A percentile compares a stretch with the other conserved stretches of the same genome.
Conservation (phyloP, 2,888 invertebrate species). For the Diloba caeruleocephala region DNA sequence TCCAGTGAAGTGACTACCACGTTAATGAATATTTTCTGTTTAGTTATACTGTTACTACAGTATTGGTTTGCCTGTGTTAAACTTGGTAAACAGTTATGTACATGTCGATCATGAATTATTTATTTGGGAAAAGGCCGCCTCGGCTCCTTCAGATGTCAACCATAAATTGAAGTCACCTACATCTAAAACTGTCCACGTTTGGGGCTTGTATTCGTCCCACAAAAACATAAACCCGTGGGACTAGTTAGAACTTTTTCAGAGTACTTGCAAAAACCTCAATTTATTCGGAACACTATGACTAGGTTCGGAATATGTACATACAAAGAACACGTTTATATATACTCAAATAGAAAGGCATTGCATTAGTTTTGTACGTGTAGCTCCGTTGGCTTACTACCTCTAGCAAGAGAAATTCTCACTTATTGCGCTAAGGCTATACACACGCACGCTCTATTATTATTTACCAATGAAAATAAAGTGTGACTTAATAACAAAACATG, state of each 20-base stretch:
- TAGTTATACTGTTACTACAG: neutral
- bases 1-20: too few relatives aligned
- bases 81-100: slow-evolving; percentile 8
- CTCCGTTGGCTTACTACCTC: slow-evolving; percentile 1
- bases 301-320: slow-evolving; percentile 24
- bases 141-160: slow-evolving; percentile 50
- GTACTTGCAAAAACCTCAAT: slow-evolving; percentile 50
- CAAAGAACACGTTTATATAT: slow-evolving; percentile 13
- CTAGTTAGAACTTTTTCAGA: slow-evolving; percentile 52
- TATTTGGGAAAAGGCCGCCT: slow-evolving; percentile 42
- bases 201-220: slow-evolving; percentile 55
- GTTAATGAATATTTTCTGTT: too few relatives aligned
- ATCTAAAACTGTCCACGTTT: slow-evolving; percentile 51
- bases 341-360: slow-evolving; percentile 10
- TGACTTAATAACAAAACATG: too few relatives aligned
- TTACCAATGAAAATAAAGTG: too few relatives aligned
- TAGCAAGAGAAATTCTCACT: too few relatives aligned
- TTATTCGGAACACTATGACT: slow-evolving; percentile 33
- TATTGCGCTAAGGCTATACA: too few relatives aligned
- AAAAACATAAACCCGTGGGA: slow-evolving; percentile 59
- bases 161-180: slow-evolving; percentile 61
- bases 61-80: slow-evolving; percentile 7
- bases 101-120: slow-evolving; percentile 44
- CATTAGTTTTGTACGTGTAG: slow-evolving; percentile 15
- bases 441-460: too few relatives aligned